Evolutionary conservation across 1,140 invertebrate genomes (phyloP).

Genomic region (Holotrichia oblita): DNA sequence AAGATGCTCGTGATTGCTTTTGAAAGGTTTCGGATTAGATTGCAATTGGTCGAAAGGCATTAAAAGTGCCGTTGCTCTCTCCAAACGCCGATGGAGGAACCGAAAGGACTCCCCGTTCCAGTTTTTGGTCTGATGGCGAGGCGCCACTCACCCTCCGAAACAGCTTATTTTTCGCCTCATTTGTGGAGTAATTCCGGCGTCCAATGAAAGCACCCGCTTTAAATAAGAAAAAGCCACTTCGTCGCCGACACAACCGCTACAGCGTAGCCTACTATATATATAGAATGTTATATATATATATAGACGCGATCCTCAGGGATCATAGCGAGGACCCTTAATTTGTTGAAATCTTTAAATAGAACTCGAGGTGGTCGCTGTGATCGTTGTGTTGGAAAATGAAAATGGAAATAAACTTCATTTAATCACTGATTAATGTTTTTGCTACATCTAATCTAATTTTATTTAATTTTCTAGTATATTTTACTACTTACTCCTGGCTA

Average conservation of each 20-base stretch:
- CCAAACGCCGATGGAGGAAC: background rate
- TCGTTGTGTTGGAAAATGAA: background rate
- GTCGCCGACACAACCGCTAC: background rate
- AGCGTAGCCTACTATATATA: background rate
- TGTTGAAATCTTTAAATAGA: constrained; percentile 47
- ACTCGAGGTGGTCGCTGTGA: constrained; percentile 1
- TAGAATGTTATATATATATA: background rate
- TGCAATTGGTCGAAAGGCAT: constrained; percentile 55
- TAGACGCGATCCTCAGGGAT: background rate
- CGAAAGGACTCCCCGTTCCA: background rate
- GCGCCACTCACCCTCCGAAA: constrained; percentile 47
- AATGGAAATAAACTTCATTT: background rate
- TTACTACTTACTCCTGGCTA: too few relatives aligned
- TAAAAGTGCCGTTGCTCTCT: constrained; percentile 52
- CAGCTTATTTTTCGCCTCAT: constrained; percentile 59
- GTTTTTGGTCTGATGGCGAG: background rate
- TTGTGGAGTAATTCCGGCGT: constrained; percentile 53
- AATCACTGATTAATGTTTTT: background rate
- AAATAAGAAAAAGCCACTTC: constrained; percentile 46
- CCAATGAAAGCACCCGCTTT: constrained; percentile 47
- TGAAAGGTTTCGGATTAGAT: constrained; percentile 56
- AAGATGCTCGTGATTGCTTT: constrained; percentile 56
- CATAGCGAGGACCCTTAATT: constrained; percentile 44
- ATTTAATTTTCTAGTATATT: background rate
- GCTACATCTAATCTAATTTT: background rate